Conservation (phyloP, 2,888 invertebrate species). For the Caenorhabditis doughertyi region DNA sequence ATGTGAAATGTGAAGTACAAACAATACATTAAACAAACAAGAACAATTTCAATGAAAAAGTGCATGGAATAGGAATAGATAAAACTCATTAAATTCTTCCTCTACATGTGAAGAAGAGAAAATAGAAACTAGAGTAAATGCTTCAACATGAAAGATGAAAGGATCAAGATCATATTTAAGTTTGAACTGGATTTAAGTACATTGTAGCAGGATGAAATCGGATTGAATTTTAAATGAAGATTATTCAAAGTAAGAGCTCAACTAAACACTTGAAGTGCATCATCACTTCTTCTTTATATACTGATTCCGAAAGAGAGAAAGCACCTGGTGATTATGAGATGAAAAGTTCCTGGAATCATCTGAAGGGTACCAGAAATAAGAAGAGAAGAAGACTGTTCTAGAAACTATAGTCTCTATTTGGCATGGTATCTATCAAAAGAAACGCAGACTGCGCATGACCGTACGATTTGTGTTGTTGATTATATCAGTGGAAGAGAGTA, state of each 20-base stretch:
- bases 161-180: slow-evolving; percentile 20
- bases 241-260: slow-evolving; percentile 2
- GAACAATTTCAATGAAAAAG: slow-evolving; percentile 5
- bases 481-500: slow-evolving; percentile 21
- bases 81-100: slow-evolving; percentile 25
- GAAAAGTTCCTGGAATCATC: not conserved
- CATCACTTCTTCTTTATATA: slow-evolving; percentile 6
- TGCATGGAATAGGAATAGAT: not conserved
- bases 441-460: slow-evolving; percentile 54
- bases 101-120: not conserved
- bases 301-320: not conserved
- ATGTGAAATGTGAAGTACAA: not conserved
- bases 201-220: not conserved
- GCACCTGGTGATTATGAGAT: slow-evolving; percentile 21
- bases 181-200: slow-evolving; percentile 13
- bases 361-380: not conserved
- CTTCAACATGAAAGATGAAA: slow-evolving; percentile 4
- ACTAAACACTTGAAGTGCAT: slow-evolving; percentile 17
- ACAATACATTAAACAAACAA: slow-evolving; percentile 8
- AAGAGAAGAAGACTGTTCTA: slow-evolving; percentile 28
- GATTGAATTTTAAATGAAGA: slow-evolving; percentile 15
- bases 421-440: slow-evolving; percentile 14
- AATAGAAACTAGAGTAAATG: slow-evolving; percentile 3
- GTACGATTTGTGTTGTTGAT: slow-evolving; percentile 45
- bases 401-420: slow-evolving; percentile 21